Evolutionary conservation across 2,888 invertebrate genomes (phyloP).

Genomic region (Bhutanitis thaidina): DNA sequence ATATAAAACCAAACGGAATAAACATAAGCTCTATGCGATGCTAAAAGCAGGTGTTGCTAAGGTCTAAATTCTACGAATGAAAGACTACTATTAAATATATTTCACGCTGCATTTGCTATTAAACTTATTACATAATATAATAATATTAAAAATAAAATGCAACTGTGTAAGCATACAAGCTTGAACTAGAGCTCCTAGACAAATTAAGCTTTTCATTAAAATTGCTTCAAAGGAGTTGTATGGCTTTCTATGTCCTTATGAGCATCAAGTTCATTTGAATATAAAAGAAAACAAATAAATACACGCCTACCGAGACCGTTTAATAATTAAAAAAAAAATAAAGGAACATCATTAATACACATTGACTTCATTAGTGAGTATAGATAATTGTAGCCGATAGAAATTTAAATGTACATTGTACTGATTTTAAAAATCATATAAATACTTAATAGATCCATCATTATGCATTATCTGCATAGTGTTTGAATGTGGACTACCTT

Average conservation of each 20-base stretch:
- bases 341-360: conserved; percentile 39
- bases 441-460: conserved; percentile 13
- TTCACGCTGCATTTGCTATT: conserved; percentile 44
- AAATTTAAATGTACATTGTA: neutral
- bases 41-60: conserved; percentile 58
- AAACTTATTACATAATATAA: conserved; percentile 57
- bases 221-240: neutral
- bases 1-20: conserved; percentile 29
- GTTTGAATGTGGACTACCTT: conserved; percentile 11
- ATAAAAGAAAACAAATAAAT: conserved; percentile 30
- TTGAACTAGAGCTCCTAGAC: conserved; percentile 29
- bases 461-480: conserved; percentile 13
- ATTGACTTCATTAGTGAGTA: conserved; percentile 30
- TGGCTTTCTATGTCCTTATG: conserved; percentile 20
- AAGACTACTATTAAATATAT: conserved; percentile 54
- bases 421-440: conserved; percentile 5
- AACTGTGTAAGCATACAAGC: conserved; percentile 44
- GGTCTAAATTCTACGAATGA: conserved; percentile 49
- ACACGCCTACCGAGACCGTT: conserved; percentile 8
- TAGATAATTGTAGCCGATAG: conserved; percentile 32
- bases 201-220: conserved; percentile 2
- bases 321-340: conserved; percentile 27
- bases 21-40: conserved; percentile 56
- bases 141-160: conserved; percentile 52
- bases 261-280: conserved; percentile 23